Conservation (phyloP, 2,888 invertebrate genomes). For the Lamellibrachia columna region DNA sequence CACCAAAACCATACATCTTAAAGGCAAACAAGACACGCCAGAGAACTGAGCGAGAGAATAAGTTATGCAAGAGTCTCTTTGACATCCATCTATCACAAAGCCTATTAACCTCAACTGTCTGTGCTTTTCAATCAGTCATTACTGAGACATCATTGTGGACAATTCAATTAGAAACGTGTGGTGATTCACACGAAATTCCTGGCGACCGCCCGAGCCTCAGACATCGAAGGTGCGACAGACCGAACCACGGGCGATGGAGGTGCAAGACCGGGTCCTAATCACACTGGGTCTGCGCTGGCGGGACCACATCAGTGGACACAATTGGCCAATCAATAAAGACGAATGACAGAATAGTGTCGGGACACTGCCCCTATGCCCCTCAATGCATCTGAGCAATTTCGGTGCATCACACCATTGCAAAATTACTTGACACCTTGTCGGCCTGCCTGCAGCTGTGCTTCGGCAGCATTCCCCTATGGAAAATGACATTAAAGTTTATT, state of each 20-base stretch:
- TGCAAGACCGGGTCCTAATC: constrained; percentile 11
- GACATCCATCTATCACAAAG: constrained; percentile 6
- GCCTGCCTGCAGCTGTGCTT: constrained; percentile 44
- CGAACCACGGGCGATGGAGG: not conserved
- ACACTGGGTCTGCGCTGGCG: not conserved
- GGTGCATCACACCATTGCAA: constrained; percentile 30
- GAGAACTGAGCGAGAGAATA: not conserved
- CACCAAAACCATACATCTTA: not conserved
- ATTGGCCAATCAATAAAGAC: constrained; percentile 16
- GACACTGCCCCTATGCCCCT: not conserved
- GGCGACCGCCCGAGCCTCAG: not conserved
- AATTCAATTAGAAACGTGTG: constrained; percentile 6
- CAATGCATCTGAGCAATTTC: constrained; percentile 27
- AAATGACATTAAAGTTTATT: constrained; percentile 3
- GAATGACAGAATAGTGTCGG: constrained; percentile 12
- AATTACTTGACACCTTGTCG: constrained; percentile 49
- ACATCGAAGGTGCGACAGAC: not conserved
- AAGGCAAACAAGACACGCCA: not conserved
- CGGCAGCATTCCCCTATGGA: not conserved
- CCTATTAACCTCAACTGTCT: constrained; percentile 16
- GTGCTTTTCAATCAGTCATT: constrained; percentile 10
- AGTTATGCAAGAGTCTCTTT: not conserved
- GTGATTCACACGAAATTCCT: not conserved
- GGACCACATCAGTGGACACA: not conserved
- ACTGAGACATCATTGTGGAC: constrained; percentile 3